Evolutionary conservation across 1,140 invertebrate genomes (phyloP), one percentile per base, ranked within the genome.

Genomic region (Spodoptera litura): DNA sequence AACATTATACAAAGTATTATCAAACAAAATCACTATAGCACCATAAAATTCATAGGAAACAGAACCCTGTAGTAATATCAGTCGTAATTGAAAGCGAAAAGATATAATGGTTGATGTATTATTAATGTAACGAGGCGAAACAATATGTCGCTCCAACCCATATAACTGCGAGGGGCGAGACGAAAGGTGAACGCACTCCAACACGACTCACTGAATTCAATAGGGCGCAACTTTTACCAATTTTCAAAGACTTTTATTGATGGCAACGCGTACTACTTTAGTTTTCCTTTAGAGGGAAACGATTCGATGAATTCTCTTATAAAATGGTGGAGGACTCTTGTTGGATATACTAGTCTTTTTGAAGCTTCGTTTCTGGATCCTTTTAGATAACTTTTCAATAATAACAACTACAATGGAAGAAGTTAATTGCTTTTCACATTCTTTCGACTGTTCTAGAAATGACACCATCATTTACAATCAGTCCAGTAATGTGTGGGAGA

Each of bases 111-210:
- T 59, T 51, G 71, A 61, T 74, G 31, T 61, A 59, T 61, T 74
- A 61, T 74, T 1, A 61, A 49, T 3, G 71, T 61, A 74, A 61
- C 38, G 38, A 35, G 15, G 56, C 4, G 71, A 59, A 51, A 61
- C 71, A 74, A 74, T 74, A 74, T 61, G 71, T 73, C 71, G 56
- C 8, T 25, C 25, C 20, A 72, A 72, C 55, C 55, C 70, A 15
- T 72, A 72, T 9, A 59, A 68, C 3, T 31, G 64, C 15, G 11
- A 20, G 64, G 64, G 64, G 53, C 13, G 12, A 15, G 15, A n/a
- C 64, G 64, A 52, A n/a, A 52, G 64, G 64, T 68, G 64, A 68
- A 68, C 12, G 64, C 44, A n/a, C 64, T 52, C 20, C 0, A 38
- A 20, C 12, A n/a, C 61, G 38, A 10, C 61, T 64, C 61, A 64